phyloP scores from a whole-genome alignment of 2,797 vertebrate genomes.

The Rhynchotus rufescens region DNA sequence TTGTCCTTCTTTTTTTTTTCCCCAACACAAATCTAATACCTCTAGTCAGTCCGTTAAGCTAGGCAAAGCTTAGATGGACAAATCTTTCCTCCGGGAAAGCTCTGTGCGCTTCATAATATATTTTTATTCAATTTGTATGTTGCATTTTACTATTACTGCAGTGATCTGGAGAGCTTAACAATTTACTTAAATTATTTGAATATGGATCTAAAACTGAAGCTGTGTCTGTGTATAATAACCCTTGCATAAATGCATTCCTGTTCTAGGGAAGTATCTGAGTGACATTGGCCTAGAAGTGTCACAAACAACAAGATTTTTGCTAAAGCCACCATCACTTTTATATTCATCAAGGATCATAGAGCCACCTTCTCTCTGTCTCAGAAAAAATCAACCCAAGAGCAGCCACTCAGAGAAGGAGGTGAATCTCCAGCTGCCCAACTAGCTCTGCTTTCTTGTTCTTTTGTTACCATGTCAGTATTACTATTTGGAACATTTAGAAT shows the following conservation, averaged over 20 bases:
- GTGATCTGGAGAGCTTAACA: not conserved
- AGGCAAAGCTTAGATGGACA: not conserved
- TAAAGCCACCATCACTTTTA: not conserved
- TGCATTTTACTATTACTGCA: not conserved
- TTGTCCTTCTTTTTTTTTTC: not conserved
- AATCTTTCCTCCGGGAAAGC: not conserved
- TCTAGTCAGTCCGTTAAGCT: not conserved
- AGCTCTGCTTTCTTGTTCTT: not conserved
- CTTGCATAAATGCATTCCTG: not conserved
- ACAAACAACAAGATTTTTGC: not conserved
- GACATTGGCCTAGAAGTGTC: not conserved
- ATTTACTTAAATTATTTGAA: not conserved
- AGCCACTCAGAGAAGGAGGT: not conserved
- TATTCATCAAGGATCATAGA: not conserved
- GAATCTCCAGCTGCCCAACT: not conserved
- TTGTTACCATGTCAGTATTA: not conserved
- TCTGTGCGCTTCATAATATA: not conserved
- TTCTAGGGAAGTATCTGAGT: not conserved
- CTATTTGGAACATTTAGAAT: not conserved
- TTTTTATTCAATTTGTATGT: not conserved
- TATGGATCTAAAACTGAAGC: not conserved
- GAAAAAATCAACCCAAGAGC: not conserved
- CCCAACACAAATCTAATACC: not conserved
- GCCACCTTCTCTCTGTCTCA: not conserved
- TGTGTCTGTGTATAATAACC: not conserved